Conservation (phyloP, 2,113 vertebrate species). For the Eulemur macaco region DNA sequence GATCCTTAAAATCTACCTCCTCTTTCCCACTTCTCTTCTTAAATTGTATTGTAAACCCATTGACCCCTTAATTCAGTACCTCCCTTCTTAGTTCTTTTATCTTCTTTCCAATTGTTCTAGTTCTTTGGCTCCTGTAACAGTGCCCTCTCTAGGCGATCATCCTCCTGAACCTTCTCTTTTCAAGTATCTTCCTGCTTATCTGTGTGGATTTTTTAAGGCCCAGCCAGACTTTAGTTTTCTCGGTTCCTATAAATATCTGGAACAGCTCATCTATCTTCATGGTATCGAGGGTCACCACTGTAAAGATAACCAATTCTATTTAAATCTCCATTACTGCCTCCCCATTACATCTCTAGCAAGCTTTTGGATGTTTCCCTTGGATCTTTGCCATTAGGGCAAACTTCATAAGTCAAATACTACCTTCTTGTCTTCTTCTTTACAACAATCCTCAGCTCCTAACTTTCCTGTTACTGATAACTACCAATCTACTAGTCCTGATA, state of each 20-base stretch:
- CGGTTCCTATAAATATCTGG: neutral
- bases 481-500: neutral
- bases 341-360: neutral
- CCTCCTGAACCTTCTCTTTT: neutral
- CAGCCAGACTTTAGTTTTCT: neutral
- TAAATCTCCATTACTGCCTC: neutral
- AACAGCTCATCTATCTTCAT: neutral
- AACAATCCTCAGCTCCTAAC: neutral
- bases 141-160: neutral
- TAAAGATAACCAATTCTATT: slow-evolving; percentile 11
- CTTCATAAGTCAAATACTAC: neutral
- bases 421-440: neutral
- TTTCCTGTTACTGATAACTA: neutral
- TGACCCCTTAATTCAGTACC: neutral
- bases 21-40: neutral
- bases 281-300: neutral
- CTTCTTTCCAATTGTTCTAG: neutral
- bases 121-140: neutral
- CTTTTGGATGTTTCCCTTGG: neutral
- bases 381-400: neutral
- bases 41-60: neutral
- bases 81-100: neutral
- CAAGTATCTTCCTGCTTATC: neutral
- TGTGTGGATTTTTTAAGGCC: neutral
- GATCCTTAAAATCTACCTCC: neutral